Percentiles rank a stretch among this genome's conserved stretches.
phyloP scores from a whole-genome alignment of 2,797 vertebrate genomes.

The Carduelis carduelis region DNA sequence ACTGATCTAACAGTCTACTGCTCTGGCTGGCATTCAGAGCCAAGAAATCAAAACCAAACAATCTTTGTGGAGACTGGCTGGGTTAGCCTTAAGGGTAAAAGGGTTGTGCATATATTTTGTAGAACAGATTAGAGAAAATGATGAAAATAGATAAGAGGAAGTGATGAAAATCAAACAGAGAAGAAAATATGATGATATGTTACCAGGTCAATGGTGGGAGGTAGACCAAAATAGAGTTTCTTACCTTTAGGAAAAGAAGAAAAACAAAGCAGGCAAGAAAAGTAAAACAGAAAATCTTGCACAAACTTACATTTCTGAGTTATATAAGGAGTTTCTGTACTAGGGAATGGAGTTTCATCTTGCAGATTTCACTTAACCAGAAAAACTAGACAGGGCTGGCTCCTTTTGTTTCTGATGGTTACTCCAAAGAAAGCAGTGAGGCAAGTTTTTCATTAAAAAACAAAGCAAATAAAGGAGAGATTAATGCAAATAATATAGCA shows the following conservation, averaged over 20 bases:
- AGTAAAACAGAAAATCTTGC: background rate
- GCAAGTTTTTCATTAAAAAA: conserved; percentile 27
- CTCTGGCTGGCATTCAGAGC: background rate
- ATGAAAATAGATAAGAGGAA: background rate
- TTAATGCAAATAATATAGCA: conserved; percentile 26
- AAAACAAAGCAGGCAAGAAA: background rate
- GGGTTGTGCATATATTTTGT: background rate
- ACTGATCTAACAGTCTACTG: background rate
- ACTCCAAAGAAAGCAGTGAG: background rate
- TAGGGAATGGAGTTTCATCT: background rate
- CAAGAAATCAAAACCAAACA: background rate
- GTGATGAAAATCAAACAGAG: background rate
- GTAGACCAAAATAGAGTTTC: background rate
- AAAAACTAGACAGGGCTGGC: background rate
- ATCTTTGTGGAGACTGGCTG: background rate
- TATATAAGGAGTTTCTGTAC: background rate
- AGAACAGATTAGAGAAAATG: background rate
- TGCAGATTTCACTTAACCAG: background rate
- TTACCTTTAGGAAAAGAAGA: background rate
- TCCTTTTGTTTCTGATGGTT: background rate
- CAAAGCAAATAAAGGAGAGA: background rate
- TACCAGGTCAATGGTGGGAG: background rate
- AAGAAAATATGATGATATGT: background rate
- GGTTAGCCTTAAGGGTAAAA: background rate
- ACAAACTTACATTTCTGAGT: background rate